These are phyloP conservation scores for Pseudotriccus pelzelni DNA, from an alignment of 2,797 vertebrate species.

Conservation along the genomic window DNA sequence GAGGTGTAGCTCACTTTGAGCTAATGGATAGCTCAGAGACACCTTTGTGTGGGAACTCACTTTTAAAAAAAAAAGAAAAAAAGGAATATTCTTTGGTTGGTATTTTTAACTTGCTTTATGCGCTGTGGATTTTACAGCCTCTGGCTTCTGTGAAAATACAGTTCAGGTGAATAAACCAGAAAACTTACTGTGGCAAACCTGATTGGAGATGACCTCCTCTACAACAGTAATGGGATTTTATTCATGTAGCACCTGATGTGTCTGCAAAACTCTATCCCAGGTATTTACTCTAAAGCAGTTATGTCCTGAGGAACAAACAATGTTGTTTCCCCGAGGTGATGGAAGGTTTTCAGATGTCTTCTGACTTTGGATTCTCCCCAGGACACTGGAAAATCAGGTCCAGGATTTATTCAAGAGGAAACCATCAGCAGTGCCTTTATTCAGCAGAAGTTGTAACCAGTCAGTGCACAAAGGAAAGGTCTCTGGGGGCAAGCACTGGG, in stretches of 20 bases:
- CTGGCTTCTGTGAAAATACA: not conserved
- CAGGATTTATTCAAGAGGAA: constrained; percentile 12
- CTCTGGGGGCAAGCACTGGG: not conserved
- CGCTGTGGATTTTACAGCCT: not conserved
- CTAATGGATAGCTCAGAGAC: constrained; percentile 3
- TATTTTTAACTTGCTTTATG: not conserved
- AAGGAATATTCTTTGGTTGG: not conserved
- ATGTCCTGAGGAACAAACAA: not conserved
- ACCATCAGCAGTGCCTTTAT: not conserved
- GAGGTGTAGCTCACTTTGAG: not conserved
- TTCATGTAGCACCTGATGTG: not conserved
- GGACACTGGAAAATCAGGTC: not conserved
- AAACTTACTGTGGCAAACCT: not conserved
- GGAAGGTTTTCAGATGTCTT: not conserved
- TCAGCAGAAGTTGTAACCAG: not conserved
- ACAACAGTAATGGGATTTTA: not conserved
- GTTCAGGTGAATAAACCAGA: constrained; percentile 7
- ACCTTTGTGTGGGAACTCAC: not conserved
- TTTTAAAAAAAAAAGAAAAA: not conserved
- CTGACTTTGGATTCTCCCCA: not conserved
- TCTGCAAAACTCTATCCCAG: not conserved
- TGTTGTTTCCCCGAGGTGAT: not conserved
- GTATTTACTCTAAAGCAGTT: not conserved
- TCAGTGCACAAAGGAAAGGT: not conserved
- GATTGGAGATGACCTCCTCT: not conserved